Base-by-base conservation (phyloP, 1,140 invertebrate genomes). In the Leucophenga varia region DNA sequence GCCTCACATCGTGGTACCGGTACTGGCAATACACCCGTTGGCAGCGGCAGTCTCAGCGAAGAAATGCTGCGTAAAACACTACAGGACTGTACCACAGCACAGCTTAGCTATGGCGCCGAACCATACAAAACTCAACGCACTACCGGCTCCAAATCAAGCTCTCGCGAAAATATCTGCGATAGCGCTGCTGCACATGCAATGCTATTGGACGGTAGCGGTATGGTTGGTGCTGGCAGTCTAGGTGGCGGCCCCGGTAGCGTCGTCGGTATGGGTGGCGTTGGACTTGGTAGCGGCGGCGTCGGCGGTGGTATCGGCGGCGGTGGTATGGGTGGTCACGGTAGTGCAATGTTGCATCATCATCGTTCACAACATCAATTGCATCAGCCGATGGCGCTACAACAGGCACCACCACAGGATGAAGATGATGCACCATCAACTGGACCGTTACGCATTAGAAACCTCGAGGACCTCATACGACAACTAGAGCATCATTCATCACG, bases 401-500 rank as follows among this genome's bases (percentile, higher is more conserved):
- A 74, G 39, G 55, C 60, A 39, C 55, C 41, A 19, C 36, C 36
- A 30, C 47, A 52, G 2, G 84, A 86, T 20, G 85, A 87, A 35
- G 86, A 88, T 39, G 84, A 86, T 43, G 79, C 82, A n/a, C 84
- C 82, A 1, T 80, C 83, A 1, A 87, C 86, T 47, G 86, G 86
- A 22, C 85, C 86, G 2, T 84, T 89, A 57, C 81, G 92, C 36
- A 95, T 95, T 64, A 81, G 93, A 28, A 95, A 91, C 70, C 77
- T 96, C 43, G 92, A 95, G 75, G 92, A 95, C 72, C 81, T 96
- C 16, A 92, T 95, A 50, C 79, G 91, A 36, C 90, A 94, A 75
- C 77, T 96, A 43, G 91, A 95, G 72, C 89, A 93, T 69, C 91
- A 94, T 73, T 87, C 88, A 28, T 84, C 86, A 34, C 80, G 90